These are phyloP conservation scores for Cnemophilus loriae DNA, from an alignment of 2,113 vertebrate species.

Conservation along the genomic window DNA sequence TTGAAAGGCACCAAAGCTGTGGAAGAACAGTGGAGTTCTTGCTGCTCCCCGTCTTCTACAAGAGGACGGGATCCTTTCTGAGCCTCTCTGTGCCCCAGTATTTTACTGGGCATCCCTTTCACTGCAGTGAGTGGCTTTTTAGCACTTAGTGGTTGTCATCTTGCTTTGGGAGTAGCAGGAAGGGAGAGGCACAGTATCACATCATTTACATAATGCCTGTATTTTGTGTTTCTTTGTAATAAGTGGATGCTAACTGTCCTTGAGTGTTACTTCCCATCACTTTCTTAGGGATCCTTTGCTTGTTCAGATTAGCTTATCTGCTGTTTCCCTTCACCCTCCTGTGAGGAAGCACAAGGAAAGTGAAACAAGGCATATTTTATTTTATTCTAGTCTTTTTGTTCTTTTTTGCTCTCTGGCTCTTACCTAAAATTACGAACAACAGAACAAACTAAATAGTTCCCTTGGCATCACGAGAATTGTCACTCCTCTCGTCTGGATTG, in stretches of 20 bases:
- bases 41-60: not conserved
- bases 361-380: not conserved
- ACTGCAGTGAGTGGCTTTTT: not conserved
- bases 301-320: not conserved
- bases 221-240: not conserved
- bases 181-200: not conserved
- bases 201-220: not conserved
- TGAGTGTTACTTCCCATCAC: rapidly evolving
- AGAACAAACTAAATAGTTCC: not conserved
- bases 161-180: not conserved
- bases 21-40: not conserved
- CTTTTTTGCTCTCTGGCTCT: not conserved
- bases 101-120: not conserved
- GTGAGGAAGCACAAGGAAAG: not conserved
- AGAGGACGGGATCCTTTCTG: not conserved
- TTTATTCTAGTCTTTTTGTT: not conserved
- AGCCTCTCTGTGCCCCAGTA: not conserved
- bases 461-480: not conserved
- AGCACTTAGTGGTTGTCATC: not conserved
- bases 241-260: not conserved
- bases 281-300: not conserved
- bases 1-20: not conserved
- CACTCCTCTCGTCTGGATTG: not conserved
- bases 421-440: not conserved
- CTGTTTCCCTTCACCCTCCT: not conserved